Evolutionary conservation across 1,140 invertebrate genomes (phyloP).

Genomic region (Pseudomyrmex gracilis): DNA sequence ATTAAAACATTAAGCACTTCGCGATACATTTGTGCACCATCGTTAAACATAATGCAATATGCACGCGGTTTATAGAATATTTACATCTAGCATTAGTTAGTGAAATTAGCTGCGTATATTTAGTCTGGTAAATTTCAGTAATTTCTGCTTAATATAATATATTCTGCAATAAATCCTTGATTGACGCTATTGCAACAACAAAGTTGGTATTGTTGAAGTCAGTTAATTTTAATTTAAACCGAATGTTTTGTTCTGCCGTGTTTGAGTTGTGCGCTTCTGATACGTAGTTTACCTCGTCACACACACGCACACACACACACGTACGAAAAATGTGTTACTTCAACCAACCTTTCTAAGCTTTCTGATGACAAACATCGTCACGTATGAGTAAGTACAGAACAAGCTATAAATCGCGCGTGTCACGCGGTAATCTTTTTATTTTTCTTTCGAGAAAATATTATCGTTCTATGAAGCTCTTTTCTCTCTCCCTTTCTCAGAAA

Average conservation of each 20-base stretch:
- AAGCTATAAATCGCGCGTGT: slow-evolving; percentile 21
- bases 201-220: slow-evolving; percentile 36
- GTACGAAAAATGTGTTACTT: slow-evolving; percentile 30
- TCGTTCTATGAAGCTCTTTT: slow-evolving; percentile 10
- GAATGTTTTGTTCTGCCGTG: slow-evolving; percentile 43
- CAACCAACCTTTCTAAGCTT: not conserved
- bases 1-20: not conserved
- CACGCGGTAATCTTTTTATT: slow-evolving; percentile 6
- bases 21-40: not conserved
- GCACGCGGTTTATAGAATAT: not conserved
- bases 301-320: too few species aligned
- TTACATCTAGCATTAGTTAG: slow-evolving; percentile 23
- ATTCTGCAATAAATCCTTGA: slow-evolving; percentile 48
- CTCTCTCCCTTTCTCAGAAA: not conserved
- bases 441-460: slow-evolving; percentile 37
- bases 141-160: slow-evolving; percentile 41
- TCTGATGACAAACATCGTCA: slow-evolving; percentile 40
- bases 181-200: slow-evolving; percentile 41
- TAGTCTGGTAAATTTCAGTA: slow-evolving; percentile 43
- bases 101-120: slow-evolving; percentile 32
- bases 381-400: slow-evolving; percentile 26
- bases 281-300: not conserved
- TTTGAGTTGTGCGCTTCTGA: slow-evolving; percentile 39
- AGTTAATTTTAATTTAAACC: slow-evolving; percentile 60
- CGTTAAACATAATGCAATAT: slow-evolving; percentile 8